Base-by-base conservation (phyloP, 2,888 invertebrate species). In the Caenorhabditis afra region DNA sequence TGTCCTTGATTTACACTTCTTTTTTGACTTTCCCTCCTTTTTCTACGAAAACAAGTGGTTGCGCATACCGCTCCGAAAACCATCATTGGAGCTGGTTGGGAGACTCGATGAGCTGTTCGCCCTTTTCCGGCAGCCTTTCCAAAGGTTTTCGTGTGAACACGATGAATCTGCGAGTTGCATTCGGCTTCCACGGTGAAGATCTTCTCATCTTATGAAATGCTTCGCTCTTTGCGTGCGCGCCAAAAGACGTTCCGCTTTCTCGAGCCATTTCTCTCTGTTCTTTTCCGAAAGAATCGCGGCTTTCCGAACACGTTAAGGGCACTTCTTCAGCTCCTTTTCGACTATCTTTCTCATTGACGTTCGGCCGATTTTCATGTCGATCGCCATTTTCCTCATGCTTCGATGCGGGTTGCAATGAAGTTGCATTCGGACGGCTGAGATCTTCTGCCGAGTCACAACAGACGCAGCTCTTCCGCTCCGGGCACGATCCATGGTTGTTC, bases 161-260 rank as follows among this genome's bases (percentile, higher is more conserved):
- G 3, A 11, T 44, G 44, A n/a, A 18, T 57, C 39, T 57, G 57
- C 37, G n/a, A 10, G 18, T 57, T 57, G 16, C 4, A 39, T 18
- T 57, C 39, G 10, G 57, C 57, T 16, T 57, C 23, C 1, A 57
- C 57, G 7, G 57, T 57, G 39, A 57, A 57, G 5, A 57, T 3
- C n/a, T 57, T 39, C 57, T 57, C 39, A 41, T 41, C 57, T 62
- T n/a, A 47, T 35, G n/a, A 47, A 16, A 23, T 62, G 62, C 18
- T 47, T 16, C 11, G 47, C 62, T 23, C 14, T 14, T 4, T 29
- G 62, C 62, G 62, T 62, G 23, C 62, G 23, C 5, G 7, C 7
- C 18, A 62, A 23, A 7, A 62, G 29, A 14, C 3, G 11, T 23
- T 37, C 23, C 16, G 47, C 47, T 29, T 41, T 45, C 16, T 62